phyloP scores from a whole-genome alignment of 2,797 vertebrate species.

The Cossypha caffra region DNA sequence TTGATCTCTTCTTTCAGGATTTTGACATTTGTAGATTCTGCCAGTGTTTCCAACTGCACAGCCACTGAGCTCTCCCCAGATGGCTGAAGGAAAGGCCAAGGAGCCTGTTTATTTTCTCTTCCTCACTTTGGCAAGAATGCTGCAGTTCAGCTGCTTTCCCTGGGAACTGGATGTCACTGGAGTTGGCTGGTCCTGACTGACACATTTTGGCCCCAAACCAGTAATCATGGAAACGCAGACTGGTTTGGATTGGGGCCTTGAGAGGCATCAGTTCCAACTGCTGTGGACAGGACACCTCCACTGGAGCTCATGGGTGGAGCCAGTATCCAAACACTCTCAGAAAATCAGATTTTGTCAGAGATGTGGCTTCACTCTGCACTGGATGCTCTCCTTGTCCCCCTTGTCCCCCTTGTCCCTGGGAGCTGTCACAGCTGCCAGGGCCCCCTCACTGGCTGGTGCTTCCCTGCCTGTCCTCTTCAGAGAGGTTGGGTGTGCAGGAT shows the following conservation, averaged over 20 bases:
- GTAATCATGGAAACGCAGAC: background rate
- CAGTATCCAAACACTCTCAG: background rate
- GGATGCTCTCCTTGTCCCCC: background rate
- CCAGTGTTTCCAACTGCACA: background rate
- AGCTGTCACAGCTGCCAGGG: background rate
- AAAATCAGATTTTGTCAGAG: background rate
- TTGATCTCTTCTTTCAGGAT: background rate
- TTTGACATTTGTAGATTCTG: background rate
- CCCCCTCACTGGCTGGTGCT: rapidly evolving
- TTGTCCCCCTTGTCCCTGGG: background rate
- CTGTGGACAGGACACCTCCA: background rate
- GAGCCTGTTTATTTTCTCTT: background rate
- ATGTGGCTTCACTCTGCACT: background rate
- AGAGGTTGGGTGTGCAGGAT: background rate
- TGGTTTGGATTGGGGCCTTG: background rate
- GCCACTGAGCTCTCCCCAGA: background rate
- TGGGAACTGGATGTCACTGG: background rate
- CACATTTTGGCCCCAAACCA: background rate
- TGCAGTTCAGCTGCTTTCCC: background rate
- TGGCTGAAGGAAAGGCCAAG: background rate
- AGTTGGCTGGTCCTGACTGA: background rate
- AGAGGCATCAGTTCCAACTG: background rate
- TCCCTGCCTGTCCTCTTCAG: background rate
- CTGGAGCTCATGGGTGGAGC: background rate
- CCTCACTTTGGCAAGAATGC: background rate